These are phyloP conservation scores for Conus ventricosus DNA, from an alignment of 1,140 invertebrate species.

Conservation along the genomic window DNA sequence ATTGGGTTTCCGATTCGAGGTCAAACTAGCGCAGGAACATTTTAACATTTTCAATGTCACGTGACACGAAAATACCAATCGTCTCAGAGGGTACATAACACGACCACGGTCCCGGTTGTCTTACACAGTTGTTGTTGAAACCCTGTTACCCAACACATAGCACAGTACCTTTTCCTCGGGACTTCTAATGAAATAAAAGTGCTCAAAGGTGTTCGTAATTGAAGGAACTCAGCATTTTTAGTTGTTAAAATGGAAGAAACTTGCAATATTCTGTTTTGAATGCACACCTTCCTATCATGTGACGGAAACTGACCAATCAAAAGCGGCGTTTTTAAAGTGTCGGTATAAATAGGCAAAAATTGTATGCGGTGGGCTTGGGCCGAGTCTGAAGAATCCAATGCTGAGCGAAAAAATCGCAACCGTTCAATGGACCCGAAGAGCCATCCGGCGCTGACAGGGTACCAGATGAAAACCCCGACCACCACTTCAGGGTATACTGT, in stretches of 20 bases:
- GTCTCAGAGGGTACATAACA: conserved; percentile 17
- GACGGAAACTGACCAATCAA: conserved; percentile 71
- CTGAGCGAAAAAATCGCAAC: conserved; percentile 67
- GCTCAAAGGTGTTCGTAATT: background rate
- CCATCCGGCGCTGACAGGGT: conserved; percentile 74
- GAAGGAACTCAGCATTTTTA: background rate
- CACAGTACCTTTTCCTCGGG: conserved; percentile 5
- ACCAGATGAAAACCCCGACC: conserved; percentile 69
- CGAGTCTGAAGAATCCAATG: conserved; percentile 62
- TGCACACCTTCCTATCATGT: conserved; percentile 61
- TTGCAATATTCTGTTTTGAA: conserved; percentile 14
- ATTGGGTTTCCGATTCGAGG: background rate
- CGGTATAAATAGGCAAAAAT: conserved; percentile 31
- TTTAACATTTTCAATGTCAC: conserved; percentile 2
- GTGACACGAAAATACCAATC: conserved; percentile 17
- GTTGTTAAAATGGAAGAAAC: background rate
- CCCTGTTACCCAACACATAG: conserved; percentile 3
- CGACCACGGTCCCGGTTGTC: conserved; percentile 24
- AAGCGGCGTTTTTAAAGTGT: conserved; percentile 63
- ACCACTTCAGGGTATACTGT: conserved; percentile 71
- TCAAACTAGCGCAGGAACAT: background rate
- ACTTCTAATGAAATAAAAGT: background rate
- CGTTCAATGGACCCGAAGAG: conserved; percentile 72
- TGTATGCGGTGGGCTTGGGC: conserved; percentile 48
- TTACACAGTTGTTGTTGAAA: background rate